Percentiles rank a stretch among this genome's conserved stretches.
Conservation (phyloP, 1,140 invertebrate genomes). For the Apis laboriosa region DNA sequence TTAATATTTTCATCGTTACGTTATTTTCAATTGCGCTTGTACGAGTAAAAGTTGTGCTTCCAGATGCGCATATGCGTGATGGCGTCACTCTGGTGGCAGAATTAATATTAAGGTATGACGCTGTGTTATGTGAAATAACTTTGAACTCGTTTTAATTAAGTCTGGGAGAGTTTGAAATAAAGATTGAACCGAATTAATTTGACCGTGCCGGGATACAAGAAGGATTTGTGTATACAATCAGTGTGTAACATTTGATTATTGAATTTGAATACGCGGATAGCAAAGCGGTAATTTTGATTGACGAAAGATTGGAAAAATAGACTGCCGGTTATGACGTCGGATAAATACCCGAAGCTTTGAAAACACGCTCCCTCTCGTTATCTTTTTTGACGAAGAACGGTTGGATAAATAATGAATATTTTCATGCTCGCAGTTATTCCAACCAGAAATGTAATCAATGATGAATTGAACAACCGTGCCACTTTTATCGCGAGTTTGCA, state of each 20-base stretch:
- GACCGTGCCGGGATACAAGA: neutral
- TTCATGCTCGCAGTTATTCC: neutral
- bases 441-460: conserved; percentile 1
- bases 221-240: neutral
- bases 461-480: neutral
- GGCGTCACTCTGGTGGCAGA: neutral
- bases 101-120: conserved; percentile 18
- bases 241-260: neutral
- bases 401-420: neutral
- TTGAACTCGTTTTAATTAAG: neutral
- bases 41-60: neutral
- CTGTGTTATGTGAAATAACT: conserved; percentile 1
- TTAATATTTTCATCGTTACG: neutral
- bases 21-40: conserved; percentile 14
- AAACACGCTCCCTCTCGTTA: neutral
- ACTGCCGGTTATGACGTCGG: neutral
- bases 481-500: neutral
- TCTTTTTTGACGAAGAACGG: neutral
- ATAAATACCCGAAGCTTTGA: neutral
- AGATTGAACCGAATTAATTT: too few relatives aligned
- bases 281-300: neutral
- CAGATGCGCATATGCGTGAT: neutral
- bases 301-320: neutral
- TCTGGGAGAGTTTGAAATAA: too few relatives aligned
- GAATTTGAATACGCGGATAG: too few relatives aligned